Evolutionary conservation across 2,888 invertebrate genomes (phyloP), one percentile per base, ranked within the genome.

Genomic region (Microctonus hyperodae): DNA sequence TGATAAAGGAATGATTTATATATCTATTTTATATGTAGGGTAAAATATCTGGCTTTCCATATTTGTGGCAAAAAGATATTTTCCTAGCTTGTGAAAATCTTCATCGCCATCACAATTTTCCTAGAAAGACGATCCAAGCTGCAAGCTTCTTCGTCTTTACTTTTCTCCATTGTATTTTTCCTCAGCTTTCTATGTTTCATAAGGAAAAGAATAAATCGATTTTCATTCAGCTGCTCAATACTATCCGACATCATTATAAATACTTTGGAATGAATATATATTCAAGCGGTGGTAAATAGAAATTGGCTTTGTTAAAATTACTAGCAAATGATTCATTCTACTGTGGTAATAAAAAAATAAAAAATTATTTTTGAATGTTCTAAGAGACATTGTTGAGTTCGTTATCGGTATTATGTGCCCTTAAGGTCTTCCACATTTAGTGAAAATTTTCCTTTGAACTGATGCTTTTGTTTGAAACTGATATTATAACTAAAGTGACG

Each of bases 91-190:
- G 28, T 28, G 3, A 72, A 80, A 72, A 65, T 70, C 71, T 67
- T 69, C 71, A 70, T 73, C 79, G 79, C 81, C 81, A 79, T 81
- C 81, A 81, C 79, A 81, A 79, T 74, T 75, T 75, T 69, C 65
- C 64, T 58, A 59, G 64, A 50, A 68, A 65, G 62, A 40, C 50
- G 53, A n/a, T 53, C 37, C 25, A 53, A 51, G 53, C n/a, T n/a
- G n/a, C 20, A n/a, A 37, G 25, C 37, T 33, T 44, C 11, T 25
- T n/a, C 37, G 37, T 6, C 23, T 37, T 16, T 20, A 28, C n/a
- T 6, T 37, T 37, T 11, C 28, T 44, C 16, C 16, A 23, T 23
- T 20, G 16, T 22, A 9, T 20, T 9, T 20, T 50, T 56, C 33
- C 20, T 28, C 11, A 51, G 22, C n/a, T 64, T 23, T 68, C 57